Conservation (phyloP, 2,888 invertebrate genomes). For the Drosophila trichaetosa region DNA sequence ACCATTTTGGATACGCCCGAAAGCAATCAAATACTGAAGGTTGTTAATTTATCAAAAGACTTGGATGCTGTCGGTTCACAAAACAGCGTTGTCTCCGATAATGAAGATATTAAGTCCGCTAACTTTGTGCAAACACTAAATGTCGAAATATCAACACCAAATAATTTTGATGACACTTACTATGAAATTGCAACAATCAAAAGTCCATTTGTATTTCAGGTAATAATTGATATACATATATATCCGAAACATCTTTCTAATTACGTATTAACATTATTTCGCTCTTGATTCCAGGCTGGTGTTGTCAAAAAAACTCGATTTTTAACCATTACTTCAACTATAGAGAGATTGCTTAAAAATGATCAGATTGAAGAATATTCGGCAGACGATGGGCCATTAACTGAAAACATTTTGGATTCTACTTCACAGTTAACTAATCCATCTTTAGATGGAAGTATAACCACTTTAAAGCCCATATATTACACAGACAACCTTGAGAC, state of each 20-base stretch:
- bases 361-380: slow-evolving; percentile 86
- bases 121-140: slow-evolving; percentile 92
- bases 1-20: slow-evolving; percentile 83
- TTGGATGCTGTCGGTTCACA: slow-evolving; percentile 90
- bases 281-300: slow-evolving; percentile 88
- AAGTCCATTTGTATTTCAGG: slow-evolving; percentile 95
- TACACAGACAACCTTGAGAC: slow-evolving; percentile 92
- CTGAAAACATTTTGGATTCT: slow-evolving; percentile 94
- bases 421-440: slow-evolving; percentile 88
- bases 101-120: slow-evolving; percentile 78
- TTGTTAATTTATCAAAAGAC: slow-evolving; percentile 85
- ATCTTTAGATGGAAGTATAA: slow-evolving; percentile 91
- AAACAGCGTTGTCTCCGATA: slow-evolving; percentile 86
- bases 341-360: slow-evolving; percentile 91
- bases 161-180: slow-evolving; percentile 93
- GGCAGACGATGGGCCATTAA: slow-evolving; percentile 90
- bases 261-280: background rate
- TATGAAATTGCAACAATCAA: slow-evolving; percentile 96
- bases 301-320: slow-evolving; percentile 94
- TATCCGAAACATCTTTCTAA: background rate
- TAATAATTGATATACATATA: slow-evolving; percentile 81
- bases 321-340: slow-evolving; percentile 94
- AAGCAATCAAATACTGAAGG: slow-evolving; percentile 80
- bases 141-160: slow-evolving; percentile 94
- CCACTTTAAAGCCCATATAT: slow-evolving; percentile 92